Percentiles rank a stretch among this genome's conserved stretches.
Conservation (phyloP, 2,888 invertebrate species). For the Nudaria mundana region DNA sequence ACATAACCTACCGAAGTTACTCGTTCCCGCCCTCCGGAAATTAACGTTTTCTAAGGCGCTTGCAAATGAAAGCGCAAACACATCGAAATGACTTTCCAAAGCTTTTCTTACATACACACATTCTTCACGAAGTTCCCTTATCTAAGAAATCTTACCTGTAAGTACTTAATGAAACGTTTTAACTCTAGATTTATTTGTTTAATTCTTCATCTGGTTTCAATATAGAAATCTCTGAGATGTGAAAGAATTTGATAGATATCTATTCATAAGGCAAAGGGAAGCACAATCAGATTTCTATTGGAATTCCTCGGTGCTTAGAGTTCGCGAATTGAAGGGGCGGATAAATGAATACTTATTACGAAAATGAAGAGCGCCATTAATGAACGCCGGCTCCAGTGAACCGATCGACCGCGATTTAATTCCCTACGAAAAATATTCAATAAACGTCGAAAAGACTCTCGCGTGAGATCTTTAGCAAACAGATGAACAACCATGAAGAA, state of each 20-base stretch:
- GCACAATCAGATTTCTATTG: slow-evolving; percentile 76
- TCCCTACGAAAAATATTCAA: slow-evolving; percentile 74
- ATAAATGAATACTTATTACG: slow-evolving; percentile 78
- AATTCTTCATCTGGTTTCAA: slow-evolving; percentile 54
- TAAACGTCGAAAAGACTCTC: slow-evolving; percentile 55
- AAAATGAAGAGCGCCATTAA: slow-evolving; percentile 73
- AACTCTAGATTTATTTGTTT: slow-evolving; percentile 51
- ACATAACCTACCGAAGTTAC: slow-evolving; percentile 20
- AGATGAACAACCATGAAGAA: slow-evolving; percentile 48
- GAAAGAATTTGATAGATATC: slow-evolving; percentile 64
- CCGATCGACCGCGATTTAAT: slow-evolving; percentile 66
- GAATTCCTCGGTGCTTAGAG: slow-evolving; percentile 38
- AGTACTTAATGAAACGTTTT: slow-evolving; percentile 51
- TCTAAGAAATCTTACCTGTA: slow-evolving; percentile 35
- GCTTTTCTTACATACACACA: slow-evolving; percentile 47
- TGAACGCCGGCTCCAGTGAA: slow-evolving; percentile 60
- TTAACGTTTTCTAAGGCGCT: slow-evolving; percentile 65
- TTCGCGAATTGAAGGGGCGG: slow-evolving; percentile 33
- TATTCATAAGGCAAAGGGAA: slow-evolving; percentile 72
- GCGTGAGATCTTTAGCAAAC: slow-evolving; percentile 50
- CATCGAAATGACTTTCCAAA: slow-evolving; percentile 56
- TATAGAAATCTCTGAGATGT: slow-evolving; percentile 54
- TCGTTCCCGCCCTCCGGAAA: slow-evolving; percentile 48
- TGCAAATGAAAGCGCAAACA: slow-evolving; percentile 57
- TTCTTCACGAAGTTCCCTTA: slow-evolving; percentile 38